Percentiles rank a stretch among this genome's conserved stretches.
These are phyloP conservation scores for Eonycteris spelaea DNA, from an alignment of 2,113 vertebrate species.

Conservation along the genomic window DNA sequence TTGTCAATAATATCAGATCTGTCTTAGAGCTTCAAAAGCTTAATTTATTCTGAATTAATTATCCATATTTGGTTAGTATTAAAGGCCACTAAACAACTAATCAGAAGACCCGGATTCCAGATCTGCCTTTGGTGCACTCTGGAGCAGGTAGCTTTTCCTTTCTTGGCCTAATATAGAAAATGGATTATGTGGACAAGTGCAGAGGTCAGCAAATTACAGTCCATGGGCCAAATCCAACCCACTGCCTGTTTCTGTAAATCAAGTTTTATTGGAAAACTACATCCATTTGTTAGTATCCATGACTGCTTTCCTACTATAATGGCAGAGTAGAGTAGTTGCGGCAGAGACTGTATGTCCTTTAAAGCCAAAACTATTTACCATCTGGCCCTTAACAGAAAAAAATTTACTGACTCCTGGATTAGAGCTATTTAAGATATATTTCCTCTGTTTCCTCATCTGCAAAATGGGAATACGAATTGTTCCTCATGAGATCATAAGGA, in stretches of 20 bases:
- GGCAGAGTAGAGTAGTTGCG: neutral
- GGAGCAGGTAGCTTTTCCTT: neutral
- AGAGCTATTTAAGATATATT: neutral
- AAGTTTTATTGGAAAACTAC: neutral
- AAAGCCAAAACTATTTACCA: neutral
- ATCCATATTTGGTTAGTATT: neutral
- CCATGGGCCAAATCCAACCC: neutral
- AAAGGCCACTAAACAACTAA: neutral
- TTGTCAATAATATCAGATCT: neutral
- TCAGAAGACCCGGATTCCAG: neutral
- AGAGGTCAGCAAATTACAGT: neutral
- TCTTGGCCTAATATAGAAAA: neutral
- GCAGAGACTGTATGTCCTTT: neutral
- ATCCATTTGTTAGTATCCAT: neutral
- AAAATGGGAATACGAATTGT: slow-evolving; percentile 17
- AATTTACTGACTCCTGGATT: neutral
- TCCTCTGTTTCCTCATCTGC: neutral
- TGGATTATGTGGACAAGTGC: neutral
- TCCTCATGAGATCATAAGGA: neutral
- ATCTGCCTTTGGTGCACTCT: neutral
- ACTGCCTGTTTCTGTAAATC: neutral
- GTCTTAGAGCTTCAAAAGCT: neutral
- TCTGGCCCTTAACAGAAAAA: neutral
- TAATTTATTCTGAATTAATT: neutral
- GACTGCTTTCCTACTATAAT: neutral